Percentiles rank a stretch among this genome's conserved stretches.
Evolutionary conservation across 2,797 vertebrate species (phyloP).

Genomic region (Borostomias antarcticus): DNA sequence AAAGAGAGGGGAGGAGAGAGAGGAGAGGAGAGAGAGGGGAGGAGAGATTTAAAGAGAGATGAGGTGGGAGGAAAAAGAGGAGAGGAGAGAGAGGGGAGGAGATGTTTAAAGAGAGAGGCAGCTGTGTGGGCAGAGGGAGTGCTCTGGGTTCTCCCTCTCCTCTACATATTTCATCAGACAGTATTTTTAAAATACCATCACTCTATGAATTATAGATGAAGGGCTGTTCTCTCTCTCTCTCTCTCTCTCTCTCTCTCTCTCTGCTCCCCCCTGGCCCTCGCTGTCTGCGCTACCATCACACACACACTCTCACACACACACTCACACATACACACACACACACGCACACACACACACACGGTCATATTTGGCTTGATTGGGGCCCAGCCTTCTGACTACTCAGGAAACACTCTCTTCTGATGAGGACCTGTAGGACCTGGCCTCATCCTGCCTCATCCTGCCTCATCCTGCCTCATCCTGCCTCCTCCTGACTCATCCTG

Average conservation of each 20-base stretch:
- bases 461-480: background rate
- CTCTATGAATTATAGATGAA: slow-evolving; percentile 11
- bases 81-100: background rate
- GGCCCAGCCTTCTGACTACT: background rate
- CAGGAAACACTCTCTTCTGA: background rate
- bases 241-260: background rate
- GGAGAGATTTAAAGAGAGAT: background rate
- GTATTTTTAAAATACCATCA: slow-evolving; percentile 15
- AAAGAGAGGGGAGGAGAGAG: background rate
- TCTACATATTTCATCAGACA: slow-evolving; percentile 8
- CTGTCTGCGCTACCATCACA: background rate
- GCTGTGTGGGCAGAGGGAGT: background rate
- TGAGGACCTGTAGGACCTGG: background rate
- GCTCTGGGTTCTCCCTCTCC: background rate
- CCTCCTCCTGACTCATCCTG: too few species aligned
- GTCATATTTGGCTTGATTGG: too few species aligned
- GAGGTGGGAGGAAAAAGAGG: background rate
- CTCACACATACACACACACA: background rate
- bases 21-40: background rate
- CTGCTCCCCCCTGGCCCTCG: background rate
- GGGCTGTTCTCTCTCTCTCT: background rate
- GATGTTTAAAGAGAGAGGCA: background rate
- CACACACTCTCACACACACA: slow-evolving; percentile 1
- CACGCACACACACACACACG: too few species aligned
- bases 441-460: background rate